These are phyloP conservation scores for Stylophora pistillata DNA, from an alignment of 64 coral and sea anemone species.

Conservation along the genomic window DNA sequence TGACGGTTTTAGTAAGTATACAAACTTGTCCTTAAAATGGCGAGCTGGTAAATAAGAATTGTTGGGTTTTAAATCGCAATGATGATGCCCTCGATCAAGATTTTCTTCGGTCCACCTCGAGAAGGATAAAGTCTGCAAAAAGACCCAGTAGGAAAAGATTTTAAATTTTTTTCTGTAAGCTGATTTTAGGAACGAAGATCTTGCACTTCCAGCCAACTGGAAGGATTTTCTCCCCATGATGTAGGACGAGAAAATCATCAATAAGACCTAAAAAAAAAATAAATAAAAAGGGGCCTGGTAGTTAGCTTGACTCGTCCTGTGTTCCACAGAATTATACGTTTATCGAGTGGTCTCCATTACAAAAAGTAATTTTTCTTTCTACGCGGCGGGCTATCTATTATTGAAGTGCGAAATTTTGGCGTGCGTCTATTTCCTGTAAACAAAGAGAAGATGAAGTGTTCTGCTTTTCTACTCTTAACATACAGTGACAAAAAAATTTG, in stretches of 20 bases:
- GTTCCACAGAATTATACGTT: neutral
- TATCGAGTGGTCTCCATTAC: neutral
- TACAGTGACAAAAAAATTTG: neutral
- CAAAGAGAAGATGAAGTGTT: constrained; percentile 6
- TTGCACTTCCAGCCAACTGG: too few relatives aligned
- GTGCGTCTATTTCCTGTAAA: neutral
- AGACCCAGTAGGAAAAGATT: too few relatives aligned
- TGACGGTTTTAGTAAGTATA: too few relatives aligned
- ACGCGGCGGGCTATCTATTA: neutral
- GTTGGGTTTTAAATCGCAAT: too few relatives aligned
- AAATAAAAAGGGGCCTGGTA: neutral
- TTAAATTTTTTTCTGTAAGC: too few relatives aligned
- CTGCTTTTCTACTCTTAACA: neutral
- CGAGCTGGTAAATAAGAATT: too few relatives aligned
- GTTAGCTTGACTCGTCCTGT: neutral
- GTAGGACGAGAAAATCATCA: neutral
- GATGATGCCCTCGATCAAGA: too few relatives aligned
- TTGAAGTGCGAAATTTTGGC: neutral
- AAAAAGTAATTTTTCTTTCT: neutral
- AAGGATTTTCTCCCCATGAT: too few relatives aligned
- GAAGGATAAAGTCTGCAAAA: too few relatives aligned
- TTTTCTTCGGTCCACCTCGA: too few relatives aligned
- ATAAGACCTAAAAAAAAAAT: neutral
- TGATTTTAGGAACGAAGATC: too few relatives aligned
- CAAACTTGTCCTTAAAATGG: too few relatives aligned